These are phyloP conservation scores for Myiopsitta monachus DNA, from an alignment of 2,113 vertebrate genomes.

Conservation along the genomic window DNA sequence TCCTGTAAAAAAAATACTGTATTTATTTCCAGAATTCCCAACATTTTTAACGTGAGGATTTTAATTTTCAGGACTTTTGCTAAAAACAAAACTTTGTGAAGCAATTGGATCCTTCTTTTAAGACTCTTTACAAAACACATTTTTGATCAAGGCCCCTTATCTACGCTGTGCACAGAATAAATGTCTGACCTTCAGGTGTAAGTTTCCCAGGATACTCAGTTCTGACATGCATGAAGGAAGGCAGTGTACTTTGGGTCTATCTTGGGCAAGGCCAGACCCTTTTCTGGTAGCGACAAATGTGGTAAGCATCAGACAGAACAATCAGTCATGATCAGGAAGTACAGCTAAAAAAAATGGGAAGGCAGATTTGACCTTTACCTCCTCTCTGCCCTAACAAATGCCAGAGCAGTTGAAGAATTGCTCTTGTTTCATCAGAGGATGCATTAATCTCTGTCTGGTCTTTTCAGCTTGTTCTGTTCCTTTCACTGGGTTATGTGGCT, in stretches of 20 bases:
- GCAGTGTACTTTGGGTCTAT: not conserved
- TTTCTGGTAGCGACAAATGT: not conserved
- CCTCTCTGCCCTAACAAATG: not conserved
- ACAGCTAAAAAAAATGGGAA: not conserved
- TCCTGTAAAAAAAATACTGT: not conserved
- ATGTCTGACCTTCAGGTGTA: not conserved
- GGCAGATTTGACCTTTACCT: not conserved
- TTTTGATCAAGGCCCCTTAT: not conserved
- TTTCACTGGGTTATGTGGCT: not conserved
- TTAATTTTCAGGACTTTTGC: not conserved
- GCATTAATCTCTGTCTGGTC: not conserved
- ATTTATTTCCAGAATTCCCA: not conserved
- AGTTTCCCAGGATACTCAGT: not conserved
- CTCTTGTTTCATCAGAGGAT: not conserved
- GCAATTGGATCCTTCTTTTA: not conserved
- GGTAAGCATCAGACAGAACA: not conserved
- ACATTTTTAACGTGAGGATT: not conserved
- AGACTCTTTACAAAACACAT: not conserved
- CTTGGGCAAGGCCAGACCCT: not conserved
- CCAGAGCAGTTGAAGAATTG: conserved; percentile 16
- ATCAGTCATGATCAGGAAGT: not conserved
- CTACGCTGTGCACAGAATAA: not conserved
- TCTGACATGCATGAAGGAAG: not conserved
- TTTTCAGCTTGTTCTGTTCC: not conserved
- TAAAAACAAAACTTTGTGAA: not conserved